Percentiles rank a stretch among this genome's conserved stretches.
Conservation (phyloP, 2,113 vertebrate species). For the Columba livia region DNA sequence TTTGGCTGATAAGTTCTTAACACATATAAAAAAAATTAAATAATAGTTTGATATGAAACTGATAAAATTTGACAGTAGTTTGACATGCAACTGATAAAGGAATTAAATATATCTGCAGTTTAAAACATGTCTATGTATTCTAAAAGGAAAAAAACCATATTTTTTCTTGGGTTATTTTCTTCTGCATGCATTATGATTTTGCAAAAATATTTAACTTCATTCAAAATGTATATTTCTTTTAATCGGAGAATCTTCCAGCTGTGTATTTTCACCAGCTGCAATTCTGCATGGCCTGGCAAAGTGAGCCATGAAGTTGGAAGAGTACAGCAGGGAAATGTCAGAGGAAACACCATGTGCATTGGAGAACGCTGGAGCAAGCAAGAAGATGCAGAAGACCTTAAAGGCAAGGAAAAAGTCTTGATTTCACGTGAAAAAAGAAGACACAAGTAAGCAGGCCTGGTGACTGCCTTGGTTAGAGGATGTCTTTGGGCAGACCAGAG, state of each 20-base stretch:
- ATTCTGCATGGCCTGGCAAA: neutral
- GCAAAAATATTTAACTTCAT: neutral
- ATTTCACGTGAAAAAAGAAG: neutral
- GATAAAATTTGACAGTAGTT: neutral
- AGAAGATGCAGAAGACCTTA: neutral
- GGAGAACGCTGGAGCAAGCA: neutral
- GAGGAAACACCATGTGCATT: accelerated
- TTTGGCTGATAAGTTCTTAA: neutral
- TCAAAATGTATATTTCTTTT: neutral
- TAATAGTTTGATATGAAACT: neutral
- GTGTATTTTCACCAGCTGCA: neutral
- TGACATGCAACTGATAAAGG: neutral
- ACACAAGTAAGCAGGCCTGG: neutral
- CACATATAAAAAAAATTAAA: neutral
- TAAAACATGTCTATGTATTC: neutral
- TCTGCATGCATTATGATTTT: neutral
- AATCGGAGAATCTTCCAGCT: neutral
- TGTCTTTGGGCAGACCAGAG: neutral
- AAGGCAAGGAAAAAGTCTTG: neutral
- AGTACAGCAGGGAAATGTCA: accelerated
- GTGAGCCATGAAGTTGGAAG: neutral
- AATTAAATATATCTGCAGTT: neutral
- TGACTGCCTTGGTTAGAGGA: neutral
- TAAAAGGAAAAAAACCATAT: neutral
- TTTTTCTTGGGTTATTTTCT: neutral